Evolutionary conservation across 2,797 vertebrate genomes (phyloP).

Genomic region (Diceros bicornis): DNA sequence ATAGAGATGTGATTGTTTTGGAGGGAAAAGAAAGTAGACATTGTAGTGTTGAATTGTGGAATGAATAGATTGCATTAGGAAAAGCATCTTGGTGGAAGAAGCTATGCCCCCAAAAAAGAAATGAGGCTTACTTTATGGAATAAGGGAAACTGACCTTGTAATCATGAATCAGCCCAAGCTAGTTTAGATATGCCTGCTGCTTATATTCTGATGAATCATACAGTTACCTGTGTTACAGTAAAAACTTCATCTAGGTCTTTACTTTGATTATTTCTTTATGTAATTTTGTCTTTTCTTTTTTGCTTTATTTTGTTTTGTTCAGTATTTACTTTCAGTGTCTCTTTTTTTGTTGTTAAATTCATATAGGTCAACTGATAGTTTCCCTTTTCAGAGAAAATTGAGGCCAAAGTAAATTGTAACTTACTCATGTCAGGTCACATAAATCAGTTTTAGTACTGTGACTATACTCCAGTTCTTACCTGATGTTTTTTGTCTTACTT

Average conservation of each 20-base stretch:
- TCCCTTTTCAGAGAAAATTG: slow-evolving; percentile 39
- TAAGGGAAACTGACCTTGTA: background rate
- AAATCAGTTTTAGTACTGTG: background rate
- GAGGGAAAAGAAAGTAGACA: background rate
- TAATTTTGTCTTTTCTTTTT: background rate
- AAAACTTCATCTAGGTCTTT: background rate
- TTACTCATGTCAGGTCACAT: slow-evolving; percentile 29
- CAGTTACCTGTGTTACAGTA: background rate
- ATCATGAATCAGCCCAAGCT: background rate
- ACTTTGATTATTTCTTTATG: slow-evolving; percentile 28
- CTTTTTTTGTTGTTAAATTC: slow-evolving; percentile 42
- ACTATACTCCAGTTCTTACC: background rate
- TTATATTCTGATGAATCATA: background rate
- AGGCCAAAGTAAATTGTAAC: slow-evolving; percentile 28
- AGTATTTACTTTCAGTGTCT: slow-evolving; percentile 25
- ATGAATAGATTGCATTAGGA: slow-evolving; percentile 15
- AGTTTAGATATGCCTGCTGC: background rate
- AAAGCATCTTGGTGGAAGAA: slow-evolving; percentile 29
- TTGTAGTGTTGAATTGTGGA: background rate
- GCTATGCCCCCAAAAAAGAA: background rate
- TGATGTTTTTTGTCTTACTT: slow-evolving; percentile 43
- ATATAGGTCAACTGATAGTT: background rate
- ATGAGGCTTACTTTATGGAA: background rate
- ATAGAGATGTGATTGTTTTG: background rate
- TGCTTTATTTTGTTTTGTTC: slow-evolving; percentile 56